Evolutionary conservation across 2,113 vertebrate species (phyloP).

Genomic region (Nibea coibor): DNA sequence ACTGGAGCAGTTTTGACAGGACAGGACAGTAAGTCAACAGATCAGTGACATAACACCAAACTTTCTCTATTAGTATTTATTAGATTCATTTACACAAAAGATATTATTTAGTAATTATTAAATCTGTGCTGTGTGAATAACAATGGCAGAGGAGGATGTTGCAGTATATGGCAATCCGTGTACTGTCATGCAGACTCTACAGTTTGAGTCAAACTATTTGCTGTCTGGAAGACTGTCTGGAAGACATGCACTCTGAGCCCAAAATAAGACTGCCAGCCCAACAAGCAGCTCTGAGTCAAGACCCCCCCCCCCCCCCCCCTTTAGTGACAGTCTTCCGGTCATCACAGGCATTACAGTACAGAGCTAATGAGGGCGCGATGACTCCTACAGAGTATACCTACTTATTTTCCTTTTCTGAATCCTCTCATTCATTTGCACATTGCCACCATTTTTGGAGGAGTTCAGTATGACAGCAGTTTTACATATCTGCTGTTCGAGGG

Average conservation of each 20-base stretch:
- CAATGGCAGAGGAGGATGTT: slow-evolving; percentile 2
- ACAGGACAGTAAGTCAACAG: no score
- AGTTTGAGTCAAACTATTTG: slow-evolving; percentile 34
- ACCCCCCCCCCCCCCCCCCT: not conserved
- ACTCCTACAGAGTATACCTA: not conserved
- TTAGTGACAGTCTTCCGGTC: slow-evolving; percentile 31
- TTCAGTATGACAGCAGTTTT: no score
- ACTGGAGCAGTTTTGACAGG: no score
- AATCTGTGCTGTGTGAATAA: not conserved
- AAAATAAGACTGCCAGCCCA: slow-evolving; percentile 44
- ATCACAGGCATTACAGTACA: not conserved
- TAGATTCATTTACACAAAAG: not conserved
- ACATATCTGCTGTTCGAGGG: no score
- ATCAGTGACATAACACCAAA: not conserved
- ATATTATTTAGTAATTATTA: not conserved
- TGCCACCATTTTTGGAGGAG: no score
- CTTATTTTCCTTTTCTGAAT: no score
- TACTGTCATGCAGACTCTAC: slow-evolving; percentile 16
- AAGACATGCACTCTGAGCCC: slow-evolving; percentile 23
- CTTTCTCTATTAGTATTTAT: not conserved
- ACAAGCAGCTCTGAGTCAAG: slow-evolving; percentile 58
- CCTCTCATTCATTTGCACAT: no score
- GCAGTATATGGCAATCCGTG: slow-evolving; percentile 4
- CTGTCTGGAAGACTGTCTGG: slow-evolving; percentile 6
- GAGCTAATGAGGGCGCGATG: slow-evolving; percentile 23